phyloP scores from a whole-genome alignment of 2,888 invertebrate species.

The Pterostichus madidus region DNA sequence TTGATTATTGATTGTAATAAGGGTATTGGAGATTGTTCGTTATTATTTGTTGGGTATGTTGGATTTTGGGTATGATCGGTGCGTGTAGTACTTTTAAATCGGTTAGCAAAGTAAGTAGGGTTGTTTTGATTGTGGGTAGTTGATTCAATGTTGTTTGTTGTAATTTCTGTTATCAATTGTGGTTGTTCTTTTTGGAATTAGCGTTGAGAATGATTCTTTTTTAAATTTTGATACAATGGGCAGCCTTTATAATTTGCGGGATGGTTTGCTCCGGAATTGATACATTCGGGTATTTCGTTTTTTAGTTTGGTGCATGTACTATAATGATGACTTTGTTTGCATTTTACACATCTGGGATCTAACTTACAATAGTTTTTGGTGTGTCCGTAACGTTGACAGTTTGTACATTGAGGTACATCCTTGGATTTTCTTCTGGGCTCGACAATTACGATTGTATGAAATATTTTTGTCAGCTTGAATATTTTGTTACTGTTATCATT shows the following conservation, averaged over 20 bases:
- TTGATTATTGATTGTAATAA: no score
- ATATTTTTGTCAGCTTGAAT: background rate
- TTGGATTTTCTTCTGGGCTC: background rate
- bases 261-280: background rate
- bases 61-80: background rate
- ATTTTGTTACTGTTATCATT: background rate
- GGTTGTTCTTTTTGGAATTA: background rate
- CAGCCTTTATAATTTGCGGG: background rate
- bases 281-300: background rate
- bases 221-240: no score
- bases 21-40: background rate
- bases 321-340: background rate
- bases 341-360: background rate
- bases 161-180: background rate
- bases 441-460: background rate
- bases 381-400: conserved; percentile 2
- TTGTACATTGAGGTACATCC: background rate
- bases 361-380: background rate
- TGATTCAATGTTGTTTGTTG: background rate
- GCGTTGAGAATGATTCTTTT: no score
- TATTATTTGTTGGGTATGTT: background rate
- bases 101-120: no score
- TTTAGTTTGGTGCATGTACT: background rate
- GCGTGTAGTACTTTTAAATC: background rate
- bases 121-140: no score